Percentiles rank a stretch among this genome's conserved stretches.
phyloP scores from a whole-genome alignment of 2,113 vertebrate species.

The Stomatorhinus ivindoensis region DNA sequence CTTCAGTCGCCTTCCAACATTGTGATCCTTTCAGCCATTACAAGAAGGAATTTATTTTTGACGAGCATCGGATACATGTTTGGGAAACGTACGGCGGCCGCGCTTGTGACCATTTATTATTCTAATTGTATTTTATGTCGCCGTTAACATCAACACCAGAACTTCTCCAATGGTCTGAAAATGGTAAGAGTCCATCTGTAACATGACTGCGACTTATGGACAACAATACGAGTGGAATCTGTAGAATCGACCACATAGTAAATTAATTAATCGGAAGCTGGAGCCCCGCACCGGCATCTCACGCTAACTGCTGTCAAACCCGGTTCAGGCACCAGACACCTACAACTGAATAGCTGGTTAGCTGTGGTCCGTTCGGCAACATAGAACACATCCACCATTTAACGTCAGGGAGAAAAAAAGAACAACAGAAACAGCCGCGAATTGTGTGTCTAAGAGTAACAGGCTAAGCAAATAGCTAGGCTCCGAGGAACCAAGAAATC shows the following conservation, averaged over 20 bases:
- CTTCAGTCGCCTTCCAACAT: not conserved
- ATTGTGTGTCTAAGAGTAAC: not conserved
- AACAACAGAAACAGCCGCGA: not conserved
- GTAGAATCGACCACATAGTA: not conserved
- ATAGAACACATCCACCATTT: not conserved
- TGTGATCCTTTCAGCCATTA: not conserved
- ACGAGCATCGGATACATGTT: not conserved
- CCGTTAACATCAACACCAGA: not conserved
- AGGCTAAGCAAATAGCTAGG: not conserved
- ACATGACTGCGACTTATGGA: not conserved
- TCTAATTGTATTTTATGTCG: not conserved
- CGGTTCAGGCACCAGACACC: not conserved
- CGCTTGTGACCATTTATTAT: not conserved
- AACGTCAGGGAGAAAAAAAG: constrained; percentile 25
- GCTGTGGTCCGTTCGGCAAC: not conserved
- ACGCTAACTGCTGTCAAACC: not conserved
- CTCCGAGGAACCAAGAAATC: not conserved
- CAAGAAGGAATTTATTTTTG: not conserved
- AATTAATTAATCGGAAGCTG: not conserved
- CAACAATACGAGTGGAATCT: not conserved
- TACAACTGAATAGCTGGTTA: not conserved
- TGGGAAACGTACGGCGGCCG: not conserved
- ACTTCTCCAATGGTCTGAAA: not conserved
- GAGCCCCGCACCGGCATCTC: not conserved
- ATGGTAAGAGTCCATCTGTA: not conserved